Conservation (phyloP, 2,797 vertebrate genomes). For the Myiotriccus ornatus region DNA sequence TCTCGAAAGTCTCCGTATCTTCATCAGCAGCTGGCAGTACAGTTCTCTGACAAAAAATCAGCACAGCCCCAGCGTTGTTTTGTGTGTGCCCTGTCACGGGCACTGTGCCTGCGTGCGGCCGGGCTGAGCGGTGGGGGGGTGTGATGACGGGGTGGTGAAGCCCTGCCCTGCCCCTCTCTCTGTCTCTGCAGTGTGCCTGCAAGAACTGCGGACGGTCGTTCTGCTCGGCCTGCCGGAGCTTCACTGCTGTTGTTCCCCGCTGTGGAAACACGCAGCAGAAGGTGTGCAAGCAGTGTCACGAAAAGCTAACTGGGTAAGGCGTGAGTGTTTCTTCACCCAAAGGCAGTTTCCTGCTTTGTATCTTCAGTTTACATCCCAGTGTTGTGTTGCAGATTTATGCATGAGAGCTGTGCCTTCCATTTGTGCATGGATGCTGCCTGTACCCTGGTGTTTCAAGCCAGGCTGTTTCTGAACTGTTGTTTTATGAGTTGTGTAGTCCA, state of each 20-base stretch:
- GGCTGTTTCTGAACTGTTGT: neutral
- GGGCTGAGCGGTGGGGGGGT: fast-evolving
- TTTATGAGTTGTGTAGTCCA: neutral
- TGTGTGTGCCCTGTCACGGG: too few species aligned
- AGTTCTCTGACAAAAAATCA: neutral
- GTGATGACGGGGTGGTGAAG: neutral
- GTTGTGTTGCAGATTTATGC: neutral
- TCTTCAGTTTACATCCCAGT: neutral
- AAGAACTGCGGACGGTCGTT: conserved; percentile 89
- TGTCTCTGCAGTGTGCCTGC: conserved; percentile 84
- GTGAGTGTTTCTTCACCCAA: neutral
- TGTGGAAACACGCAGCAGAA: conserved; percentile 87
- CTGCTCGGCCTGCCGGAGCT: conserved; percentile 88
- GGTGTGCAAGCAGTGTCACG: conserved; percentile 92
- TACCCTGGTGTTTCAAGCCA: neutral
- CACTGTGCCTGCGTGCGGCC: fast-evolving
- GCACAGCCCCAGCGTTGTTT: fast-evolving
- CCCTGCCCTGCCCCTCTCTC: neutral
- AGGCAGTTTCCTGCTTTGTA: neutral
- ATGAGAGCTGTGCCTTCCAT: neutral
- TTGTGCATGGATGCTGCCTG: fast-evolving
- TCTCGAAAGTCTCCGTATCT: fast-evolving
- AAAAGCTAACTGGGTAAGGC: conserved; percentile 84
- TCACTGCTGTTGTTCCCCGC: conserved; percentile 84
- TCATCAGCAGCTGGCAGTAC: neutral